Conservation (phyloP, 2,113 vertebrate species). For the Xiphorhynchus elegans region DNA sequence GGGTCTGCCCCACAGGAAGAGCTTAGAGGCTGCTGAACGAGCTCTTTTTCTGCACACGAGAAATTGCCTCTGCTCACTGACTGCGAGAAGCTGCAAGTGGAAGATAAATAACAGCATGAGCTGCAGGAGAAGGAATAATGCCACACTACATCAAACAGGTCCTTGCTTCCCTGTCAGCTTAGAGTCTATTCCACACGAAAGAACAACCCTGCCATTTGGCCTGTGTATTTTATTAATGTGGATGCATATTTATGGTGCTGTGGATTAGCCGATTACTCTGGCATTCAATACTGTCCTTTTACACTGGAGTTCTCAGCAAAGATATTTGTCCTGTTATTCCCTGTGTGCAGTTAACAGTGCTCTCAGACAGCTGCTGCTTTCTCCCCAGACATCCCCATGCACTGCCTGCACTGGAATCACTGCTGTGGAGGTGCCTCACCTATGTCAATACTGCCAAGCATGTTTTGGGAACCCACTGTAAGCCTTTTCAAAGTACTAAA, state of each 20-base stretch:
- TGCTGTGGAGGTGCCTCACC: not conserved
- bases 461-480: not conserved
- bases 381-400: not conserved
- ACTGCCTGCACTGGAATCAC: not conserved
- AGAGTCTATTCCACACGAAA: not conserved
- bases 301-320: not conserved
- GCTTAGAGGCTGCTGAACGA: not conserved
- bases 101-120: conserved; percentile 30
- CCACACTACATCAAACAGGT: not conserved
- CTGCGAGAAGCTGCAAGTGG: not conserved
- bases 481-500: not conserved
- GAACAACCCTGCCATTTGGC: not conserved
- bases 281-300: not conserved
- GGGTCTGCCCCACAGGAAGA: not conserved
- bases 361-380: not conserved
- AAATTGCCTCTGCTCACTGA: not conserved
- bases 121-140: not conserved
- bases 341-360: not conserved
- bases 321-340: not conserved
- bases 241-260: not conserved
- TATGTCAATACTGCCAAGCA: not conserved
- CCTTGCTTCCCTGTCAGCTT: conserved; percentile 14
- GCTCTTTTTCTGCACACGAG: not conserved
- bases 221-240: not conserved
- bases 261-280: not conserved